phyloP scores from a whole-genome alignment of 2,888 invertebrate species.

The Lagria hirta region DNA sequence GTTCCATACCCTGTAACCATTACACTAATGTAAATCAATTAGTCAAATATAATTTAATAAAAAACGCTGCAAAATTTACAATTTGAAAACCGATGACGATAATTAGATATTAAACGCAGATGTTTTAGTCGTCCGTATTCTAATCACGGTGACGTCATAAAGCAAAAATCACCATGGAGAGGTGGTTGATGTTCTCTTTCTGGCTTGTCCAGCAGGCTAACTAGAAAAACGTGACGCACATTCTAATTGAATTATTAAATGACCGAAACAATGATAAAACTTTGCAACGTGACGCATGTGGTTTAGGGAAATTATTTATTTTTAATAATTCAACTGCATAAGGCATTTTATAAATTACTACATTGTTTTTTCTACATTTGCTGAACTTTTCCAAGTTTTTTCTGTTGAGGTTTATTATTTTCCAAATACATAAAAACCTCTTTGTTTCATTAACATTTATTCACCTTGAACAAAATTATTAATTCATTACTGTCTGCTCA shows the following conservation, averaged over 20 bases:
- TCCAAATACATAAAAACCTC: too few species aligned
- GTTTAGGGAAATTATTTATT: slow-evolving; percentile 30
- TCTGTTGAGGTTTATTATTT: too few species aligned
- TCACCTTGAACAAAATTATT: too few species aligned
- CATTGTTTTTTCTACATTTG: too few species aligned
- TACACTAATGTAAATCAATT: too few species aligned
- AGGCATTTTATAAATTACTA: slow-evolving; percentile 24
- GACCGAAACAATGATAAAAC: slow-evolving; percentile 33
- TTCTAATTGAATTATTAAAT: slow-evolving; percentile 51
- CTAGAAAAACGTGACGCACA: slow-evolving; percentile 54
- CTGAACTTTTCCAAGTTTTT: too few species aligned
- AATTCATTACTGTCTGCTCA: too few species aligned
- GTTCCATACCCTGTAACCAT: slow-evolving; percentile 59
- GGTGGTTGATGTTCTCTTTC: slow-evolving; percentile 22
- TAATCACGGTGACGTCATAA: slow-evolving; percentile 51
- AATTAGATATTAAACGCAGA: slow-evolving; percentile 38
- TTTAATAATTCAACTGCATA: slow-evolving; percentile 28
- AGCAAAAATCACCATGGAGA: slow-evolving; percentile 49
- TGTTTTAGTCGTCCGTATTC: slow-evolving; percentile 46
- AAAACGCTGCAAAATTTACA: slow-evolving; percentile 13
- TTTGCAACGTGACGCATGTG: slow-evolving; percentile 41
- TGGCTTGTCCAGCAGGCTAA: slow-evolving; percentile 33
- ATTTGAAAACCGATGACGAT: slow-evolving; percentile 27
- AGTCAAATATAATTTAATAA: slow-evolving; percentile 19
- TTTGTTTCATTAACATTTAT: too few species aligned